Base-by-base conservation (phyloP, 1,140 invertebrate genomes). In the Solenopsis invicta region DNA sequence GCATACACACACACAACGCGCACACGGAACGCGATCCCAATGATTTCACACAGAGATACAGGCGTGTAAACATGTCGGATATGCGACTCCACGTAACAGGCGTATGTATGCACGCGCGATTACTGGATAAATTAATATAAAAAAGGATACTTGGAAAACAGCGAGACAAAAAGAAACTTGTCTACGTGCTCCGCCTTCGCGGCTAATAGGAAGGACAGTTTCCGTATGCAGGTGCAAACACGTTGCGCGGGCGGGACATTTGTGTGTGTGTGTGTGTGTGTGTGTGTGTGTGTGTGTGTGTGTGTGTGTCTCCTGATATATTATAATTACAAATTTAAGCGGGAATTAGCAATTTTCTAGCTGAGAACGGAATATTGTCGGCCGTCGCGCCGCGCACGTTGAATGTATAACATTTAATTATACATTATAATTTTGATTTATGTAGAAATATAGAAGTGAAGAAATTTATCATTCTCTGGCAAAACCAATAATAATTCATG, bases 291-390 rank as follows among this genome's bases (percentile, higher is more conserved):
- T 0, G 2, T 6, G 18, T 12, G 8, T 13, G 18, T 12, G 24
- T 9, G 37, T 81, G 54, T 56, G 18, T 82, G 24, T 69, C 81
- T 86, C 84, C 66, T 74, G 61, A 81, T 74, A 54, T 77, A 90
- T 92, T 92, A 90, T 90, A 91, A 92, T 92, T 92, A 92, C 88
- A 87, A 82, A 88, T 90, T 69, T 85, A 88, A 89, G 50, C 69
- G 59, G 45, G 78, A 88, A 78, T 69, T 78, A 66, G 29, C 52
- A 61, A 69, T 88, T 90, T 86, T 90, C 64, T 67, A 66, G 72
- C 45, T 48, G 13, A 8, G 29, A 54, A 24, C 71, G 64, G 81
- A 75, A 54, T 52, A 82, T 48, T 37, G 41, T 74, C n/a, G 34
- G 21, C 62, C 12, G 69, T 74, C 54, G 29, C 12, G 69, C 61